These are phyloP conservation scores for Babylonia areolata DNA, from an alignment of 1,140 invertebrate genomes.

Conservation along the genomic window DNA sequence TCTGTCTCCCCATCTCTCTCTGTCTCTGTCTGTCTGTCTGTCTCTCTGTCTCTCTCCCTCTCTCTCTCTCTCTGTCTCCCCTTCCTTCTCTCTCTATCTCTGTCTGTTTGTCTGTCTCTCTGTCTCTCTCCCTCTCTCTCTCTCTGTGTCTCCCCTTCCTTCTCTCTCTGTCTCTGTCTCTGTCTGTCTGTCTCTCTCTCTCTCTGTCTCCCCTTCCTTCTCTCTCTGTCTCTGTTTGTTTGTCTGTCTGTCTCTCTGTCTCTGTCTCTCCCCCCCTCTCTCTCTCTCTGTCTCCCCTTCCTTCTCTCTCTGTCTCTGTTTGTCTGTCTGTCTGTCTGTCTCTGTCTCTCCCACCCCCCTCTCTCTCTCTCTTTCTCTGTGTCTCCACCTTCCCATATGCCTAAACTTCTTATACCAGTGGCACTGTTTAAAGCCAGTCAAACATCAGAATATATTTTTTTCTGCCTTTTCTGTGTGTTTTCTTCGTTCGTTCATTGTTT, in stretches of 20 bases:
- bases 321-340: background rate
- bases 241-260: background rate
- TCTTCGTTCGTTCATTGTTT: no score
- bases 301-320: background rate
- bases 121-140: background rate
- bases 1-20: background rate
- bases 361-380: background rate
- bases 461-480: no score
- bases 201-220: background rate
- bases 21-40: background rate
- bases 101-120: background rate
- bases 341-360: background rate
- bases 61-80: constrained; percentile 16
- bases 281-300: background rate
- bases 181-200: background rate
- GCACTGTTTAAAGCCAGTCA: no score
- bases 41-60: constrained; percentile 8
- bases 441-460: no score
- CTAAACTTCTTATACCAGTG: no score
- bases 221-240: background rate
- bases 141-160: background rate
- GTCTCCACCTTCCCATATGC: no score
- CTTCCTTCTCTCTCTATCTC: background rate
- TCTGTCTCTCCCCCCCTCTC: background rate
- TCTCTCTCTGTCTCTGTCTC: background rate